Percentiles rank a stretch among this genome's conserved stretches.
phyloP scores from a whole-genome alignment of 2,113 vertebrate species.

The Passerina amoena region DNA sequence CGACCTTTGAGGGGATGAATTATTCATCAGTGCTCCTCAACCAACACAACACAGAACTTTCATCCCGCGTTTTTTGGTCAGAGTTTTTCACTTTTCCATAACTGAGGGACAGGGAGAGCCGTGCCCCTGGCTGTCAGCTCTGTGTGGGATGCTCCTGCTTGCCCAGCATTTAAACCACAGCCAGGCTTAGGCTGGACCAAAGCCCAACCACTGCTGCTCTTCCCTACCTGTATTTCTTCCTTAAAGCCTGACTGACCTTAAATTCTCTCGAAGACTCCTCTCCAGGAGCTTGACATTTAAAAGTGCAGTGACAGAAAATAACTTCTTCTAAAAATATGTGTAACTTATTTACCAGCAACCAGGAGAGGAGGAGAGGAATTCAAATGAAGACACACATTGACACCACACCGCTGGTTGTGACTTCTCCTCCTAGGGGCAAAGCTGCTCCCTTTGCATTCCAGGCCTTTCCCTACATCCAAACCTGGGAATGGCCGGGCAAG shows the following conservation, averaged over 20 bases:
- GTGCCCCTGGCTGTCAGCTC: not conserved
- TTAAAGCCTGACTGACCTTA: constrained; percentile 51
- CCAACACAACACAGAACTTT: not conserved
- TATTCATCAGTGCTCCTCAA: not conserved
- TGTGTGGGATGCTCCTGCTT: accelerated
- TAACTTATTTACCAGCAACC: constrained; percentile 52
- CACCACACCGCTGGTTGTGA: not conserved
- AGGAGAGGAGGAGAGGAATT: constrained; percentile 15
- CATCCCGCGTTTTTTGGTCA: not conserved
- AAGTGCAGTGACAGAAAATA: constrained; percentile 59
- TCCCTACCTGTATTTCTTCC: constrained; percentile 32
- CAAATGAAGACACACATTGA: constrained; percentile 1
- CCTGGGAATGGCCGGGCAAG: no score
- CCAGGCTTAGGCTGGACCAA: not conserved
- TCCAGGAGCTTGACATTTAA: constrained; percentile 60
- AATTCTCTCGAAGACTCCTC: constrained; percentile 25
- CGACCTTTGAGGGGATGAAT: constrained; percentile 30
- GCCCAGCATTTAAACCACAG: not conserved
- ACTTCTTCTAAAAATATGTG: constrained; percentile 52
- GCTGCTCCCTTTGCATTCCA: not conserved
- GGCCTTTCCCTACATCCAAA: not conserved
- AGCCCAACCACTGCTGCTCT: not conserved
- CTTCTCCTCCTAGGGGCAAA: not conserved
- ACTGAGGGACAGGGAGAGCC: not conserved
- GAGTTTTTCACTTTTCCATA: not conserved